Percentiles rank a stretch among this genome's conserved stretches.
These are phyloP conservation scores for Mesocentrotus franciscanus DNA, from an alignment of 53 echinoderm and acorn worm species.

Conservation along the genomic window DNA sequence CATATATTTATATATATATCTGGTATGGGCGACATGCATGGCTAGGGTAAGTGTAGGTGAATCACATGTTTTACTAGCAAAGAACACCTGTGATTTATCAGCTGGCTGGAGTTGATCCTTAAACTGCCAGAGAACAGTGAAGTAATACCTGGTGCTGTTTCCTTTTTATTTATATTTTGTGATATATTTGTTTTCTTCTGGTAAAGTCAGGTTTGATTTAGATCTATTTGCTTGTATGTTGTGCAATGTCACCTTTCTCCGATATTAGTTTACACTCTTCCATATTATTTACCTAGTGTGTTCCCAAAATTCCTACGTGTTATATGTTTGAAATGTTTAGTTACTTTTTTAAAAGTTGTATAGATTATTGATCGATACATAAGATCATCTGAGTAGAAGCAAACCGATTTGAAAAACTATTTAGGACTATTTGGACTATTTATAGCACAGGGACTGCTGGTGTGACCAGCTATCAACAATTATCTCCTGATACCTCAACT, in stretches of 20 bases:
- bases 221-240: neutral
- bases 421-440: too few relatives aligned
- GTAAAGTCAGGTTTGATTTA: neutral
- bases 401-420: too few relatives aligned
- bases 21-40: too few relatives aligned
- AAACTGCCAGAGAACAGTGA: neutral
- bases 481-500: neutral
- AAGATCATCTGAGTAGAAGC: neutral
- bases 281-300: neutral
- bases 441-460: too few relatives aligned
- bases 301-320: neutral
- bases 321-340: neutral
- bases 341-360: neutral
- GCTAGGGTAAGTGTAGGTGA: too few relatives aligned
- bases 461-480: too few relatives aligned
- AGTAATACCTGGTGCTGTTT: neutral
- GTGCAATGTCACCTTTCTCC: too few relatives aligned
- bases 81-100: too few relatives aligned
- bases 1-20: too few relatives aligned
- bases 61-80: too few relatives aligned
- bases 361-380: neutral
- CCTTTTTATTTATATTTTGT: neutral
- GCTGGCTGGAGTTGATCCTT: too few relatives aligned
- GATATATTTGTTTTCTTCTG: neutral
- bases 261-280: too few relatives aligned